Base-by-base conservation (phyloP, 2,113 vertebrate species). In the Sinosuthora webbiana region DNA sequence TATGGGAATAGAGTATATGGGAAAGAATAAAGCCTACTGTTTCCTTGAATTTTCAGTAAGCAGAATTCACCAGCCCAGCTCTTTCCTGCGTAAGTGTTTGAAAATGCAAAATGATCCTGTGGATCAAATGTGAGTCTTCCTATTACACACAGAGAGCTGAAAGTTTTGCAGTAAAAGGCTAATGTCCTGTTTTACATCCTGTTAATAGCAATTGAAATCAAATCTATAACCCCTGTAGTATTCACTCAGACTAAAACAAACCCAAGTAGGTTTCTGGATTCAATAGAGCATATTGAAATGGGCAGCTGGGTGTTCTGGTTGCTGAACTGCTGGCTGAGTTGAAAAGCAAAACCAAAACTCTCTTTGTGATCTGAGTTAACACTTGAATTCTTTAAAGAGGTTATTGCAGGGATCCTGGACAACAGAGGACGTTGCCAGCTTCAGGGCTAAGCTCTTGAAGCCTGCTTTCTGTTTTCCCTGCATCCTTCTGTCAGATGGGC, bases 221-320 rank as follows among this genome's bases (percentile, higher is more conserved):
- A 94, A 96, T 95, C 88, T 88, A 27, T 95, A 96, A 94, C 22
- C 52, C 35, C 44, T 18, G 79, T 65, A 87, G 69, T 55, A 89
- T 47, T 86, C 57, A 33, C 68, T 78, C 55, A 56, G 79, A 83
- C 57, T 50, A 25, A 89, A 95, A 42, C 65, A 89, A 95, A 86
- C 47, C 76, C 85, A 77, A 47, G 64, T 2, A 83, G 63, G 63
- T 90, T 94, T 94, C 94, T 91, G 92, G 94, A 75, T 95, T 95
- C 85, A 88, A n/a, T 59, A 95, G 85, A 93, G 87, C 68, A 70
- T 92, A 93, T 86, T 91, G 92, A 88, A 96, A 86, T 12, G 76
- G 90, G 92, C 93, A 95, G 94, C 79, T 96, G 94, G 76, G 76
- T 95, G 93, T 83, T 95, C 93, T 95, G 89, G 65, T 27, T 76